These are phyloP conservation scores for Dyspetes luteomarginatus DNA, from an alignment of 2,888 invertebrate genomes.

Conservation along the genomic window DNA sequence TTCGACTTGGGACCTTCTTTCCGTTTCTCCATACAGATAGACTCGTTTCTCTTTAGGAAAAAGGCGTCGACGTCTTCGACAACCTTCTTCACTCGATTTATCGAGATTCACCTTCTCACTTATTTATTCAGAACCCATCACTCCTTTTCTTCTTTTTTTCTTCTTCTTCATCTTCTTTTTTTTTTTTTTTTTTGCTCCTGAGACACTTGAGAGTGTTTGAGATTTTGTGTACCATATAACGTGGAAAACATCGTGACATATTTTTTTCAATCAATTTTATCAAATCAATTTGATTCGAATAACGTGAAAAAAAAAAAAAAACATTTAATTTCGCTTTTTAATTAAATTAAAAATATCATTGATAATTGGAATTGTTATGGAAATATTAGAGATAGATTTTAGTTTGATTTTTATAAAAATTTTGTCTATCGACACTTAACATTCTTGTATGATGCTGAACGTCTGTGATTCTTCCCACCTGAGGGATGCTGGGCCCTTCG, in stretches of 20 bases:
- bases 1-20: constrained; percentile 9
- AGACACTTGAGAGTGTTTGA: not conserved
- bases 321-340: too few species aligned
- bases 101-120: constrained; percentile 50
- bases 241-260: not conserved
- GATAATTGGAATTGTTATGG: too few species aligned
- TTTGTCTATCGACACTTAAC: too few species aligned
- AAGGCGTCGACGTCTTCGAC: constrained; percentile 58
- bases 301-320: too few species aligned
- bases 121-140: constrained; percentile 42
- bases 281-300: not conserved
- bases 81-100: constrained; percentile 57
- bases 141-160: not conserved
- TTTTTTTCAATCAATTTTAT: not conserved
- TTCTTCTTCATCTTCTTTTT: not conserved
- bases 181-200: not conserved
- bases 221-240: not conserved
- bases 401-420: too few species aligned
- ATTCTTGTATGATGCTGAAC: too few species aligned
- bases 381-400: too few species aligned
- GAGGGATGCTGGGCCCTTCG: too few species aligned
- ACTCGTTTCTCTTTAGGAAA: constrained; percentile 34
- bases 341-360: too few species aligned
- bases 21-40: not conserved
- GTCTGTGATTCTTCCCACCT: too few species aligned